Conservation (phyloP, 2,888 invertebrate species). For the Gari tellinella region DNA sequence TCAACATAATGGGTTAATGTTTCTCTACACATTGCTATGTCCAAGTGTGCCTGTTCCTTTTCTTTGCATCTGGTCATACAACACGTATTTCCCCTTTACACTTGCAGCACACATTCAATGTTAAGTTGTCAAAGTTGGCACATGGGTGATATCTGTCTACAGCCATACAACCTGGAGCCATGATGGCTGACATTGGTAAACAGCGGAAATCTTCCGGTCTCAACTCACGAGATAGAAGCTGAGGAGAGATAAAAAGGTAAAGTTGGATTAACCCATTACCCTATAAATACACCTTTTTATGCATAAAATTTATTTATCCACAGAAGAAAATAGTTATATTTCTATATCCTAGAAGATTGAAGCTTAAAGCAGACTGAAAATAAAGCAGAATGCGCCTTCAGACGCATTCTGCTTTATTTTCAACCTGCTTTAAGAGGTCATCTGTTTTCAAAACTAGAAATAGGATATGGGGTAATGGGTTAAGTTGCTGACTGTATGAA, state of each 20-base stretch:
- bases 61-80: slow-evolving; percentile 51
- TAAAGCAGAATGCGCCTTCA: too few relatives aligned
- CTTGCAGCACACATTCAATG: slow-evolving; percentile 78
- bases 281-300: not conserved
- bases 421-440: too few relatives aligned
- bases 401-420: too few relatives aligned
- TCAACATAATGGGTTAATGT: too few relatives aligned
- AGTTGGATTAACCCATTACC: not conserved
- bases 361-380: too few relatives aligned
- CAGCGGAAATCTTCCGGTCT: slow-evolving; percentile 56
- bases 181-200: slow-evolving; percentile 34
- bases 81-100: slow-evolving; percentile 81
- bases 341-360: too few relatives aligned
- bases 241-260: slow-evolving; percentile 12
- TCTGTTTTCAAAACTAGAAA: too few relatives aligned
- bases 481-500: too few relatives aligned
- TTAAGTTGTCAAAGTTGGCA: slow-evolving; percentile 79
- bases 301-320: not conserved
- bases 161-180: slow-evolving; percentile 41
- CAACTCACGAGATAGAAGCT: slow-evolving; percentile 65
- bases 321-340: too few relatives aligned
- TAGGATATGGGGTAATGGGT: too few relatives aligned
- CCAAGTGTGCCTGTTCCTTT: too few relatives aligned
- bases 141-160: slow-evolving; percentile 78
- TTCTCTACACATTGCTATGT: too few relatives aligned